Evolutionary conservation across 2,797 vertebrate genomes (phyloP), one percentile per base, ranked within the genome.

Genomic region (Uromys caudimaculatus): DNA sequence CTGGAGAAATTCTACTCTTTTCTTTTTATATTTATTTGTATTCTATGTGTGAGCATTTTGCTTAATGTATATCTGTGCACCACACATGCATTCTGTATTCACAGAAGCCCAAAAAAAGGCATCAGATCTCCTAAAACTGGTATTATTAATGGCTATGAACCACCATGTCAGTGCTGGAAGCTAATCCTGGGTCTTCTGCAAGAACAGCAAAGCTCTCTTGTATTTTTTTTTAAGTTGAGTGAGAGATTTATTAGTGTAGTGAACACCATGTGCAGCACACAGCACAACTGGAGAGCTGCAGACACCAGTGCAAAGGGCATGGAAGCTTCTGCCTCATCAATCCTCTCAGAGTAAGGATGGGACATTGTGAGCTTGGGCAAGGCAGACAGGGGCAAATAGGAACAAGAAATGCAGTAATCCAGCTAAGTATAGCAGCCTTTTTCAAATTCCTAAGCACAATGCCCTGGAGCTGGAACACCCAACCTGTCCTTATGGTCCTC

Each of bases 361-460:
- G 90, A 90, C 23, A 85, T n/a, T 24, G 7, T 17, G 0, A 62
- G 62, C 77, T 90, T 87, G 54, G 84, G 56, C 32, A 56, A 95
- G 90, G 91, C 47, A 56, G 90, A 81, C 12, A 58, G 87, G 77
- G 82, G 73, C 77, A 47, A 62, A 79, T 38, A 85, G 47, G 75
- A 69, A 64, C 12, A 88, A 90, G 60, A 97, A 93, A 95, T 95
- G 60, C 73, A 95, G 64, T 60, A 93, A 94, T 89, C 93, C 92
- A 44, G 93, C 62, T 76, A 94, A 89, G 88, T 77, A 92, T 89
- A 97, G 97, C 96, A 97, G 95, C 96, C 82, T 97, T 95, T 67
- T 97, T 96, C 89, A 96, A 96, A 97, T 98, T 98, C 97, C 98
- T 97, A 97, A 98, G 97, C 97, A 97, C 96, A 71, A 56, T 76